These are phyloP conservation scores for Epizoanthus illoricatus DNA, from an alignment of 92 coral and sea anemone genomes.

Conservation along the genomic window DNA sequence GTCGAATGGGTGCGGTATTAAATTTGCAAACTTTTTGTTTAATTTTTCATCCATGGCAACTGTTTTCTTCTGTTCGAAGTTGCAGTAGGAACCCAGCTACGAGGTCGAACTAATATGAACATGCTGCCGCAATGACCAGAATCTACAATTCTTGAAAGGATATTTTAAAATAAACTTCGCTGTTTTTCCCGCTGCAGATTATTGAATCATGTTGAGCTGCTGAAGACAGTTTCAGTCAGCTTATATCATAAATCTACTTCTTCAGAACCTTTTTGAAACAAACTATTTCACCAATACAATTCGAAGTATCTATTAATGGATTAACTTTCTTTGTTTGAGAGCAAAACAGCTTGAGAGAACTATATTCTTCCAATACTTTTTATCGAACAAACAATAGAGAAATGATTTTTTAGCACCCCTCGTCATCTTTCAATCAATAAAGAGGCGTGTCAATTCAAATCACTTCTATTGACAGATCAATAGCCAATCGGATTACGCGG, in stretches of 20 bases:
- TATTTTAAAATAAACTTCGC: too few species aligned
- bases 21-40: not conserved
- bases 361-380: conserved; percentile 1
- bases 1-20: not conserved
- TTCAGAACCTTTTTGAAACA: not conserved
- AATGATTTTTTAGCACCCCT: not conserved
- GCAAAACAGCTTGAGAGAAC: not conserved
- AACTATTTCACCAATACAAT: not conserved
- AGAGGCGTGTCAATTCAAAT: conserved; percentile 39
- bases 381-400: not conserved
- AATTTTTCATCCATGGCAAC: not conserved
- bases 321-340: conserved; percentile 26
- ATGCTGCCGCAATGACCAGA: not conserved
- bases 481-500: conserved; percentile 70
- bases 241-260: not conserved
- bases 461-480: conserved; percentile 38
- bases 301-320: not conserved
- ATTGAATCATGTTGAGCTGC: not conserved
- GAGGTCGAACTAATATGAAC: not conserved
- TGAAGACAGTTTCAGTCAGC: not conserved
- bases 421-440: conserved; percentile 13
- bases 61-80: not conserved
- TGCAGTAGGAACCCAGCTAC: not conserved
- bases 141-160: too few species aligned
- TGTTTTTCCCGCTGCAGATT: too few species aligned